Evolutionary conservation across 2,113 vertebrate genomes (phyloP).

Genomic region (Neolamprologus caudopunctatus): DNA sequence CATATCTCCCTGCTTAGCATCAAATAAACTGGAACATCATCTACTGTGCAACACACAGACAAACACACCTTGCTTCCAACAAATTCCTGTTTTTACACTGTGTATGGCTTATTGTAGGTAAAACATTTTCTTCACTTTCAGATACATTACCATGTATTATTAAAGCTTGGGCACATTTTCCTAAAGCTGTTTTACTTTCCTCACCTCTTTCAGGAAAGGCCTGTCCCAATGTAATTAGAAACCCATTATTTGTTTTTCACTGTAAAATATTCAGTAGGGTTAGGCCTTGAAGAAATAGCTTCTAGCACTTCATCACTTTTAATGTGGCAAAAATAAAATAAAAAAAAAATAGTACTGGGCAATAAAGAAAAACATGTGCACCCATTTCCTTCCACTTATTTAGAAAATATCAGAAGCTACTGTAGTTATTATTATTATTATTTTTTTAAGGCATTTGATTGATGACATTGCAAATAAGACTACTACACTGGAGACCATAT

Average conservation of each 20-base stretch:
- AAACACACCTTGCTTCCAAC: not conserved
- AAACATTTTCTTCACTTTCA: not conserved
- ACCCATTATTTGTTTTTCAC: conserved; percentile 35
- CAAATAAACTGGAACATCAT: conserved; percentile 18
- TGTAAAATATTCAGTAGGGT: conserved; percentile 22
- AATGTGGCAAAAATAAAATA: not conserved
- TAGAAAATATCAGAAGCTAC: conserved; percentile 5
- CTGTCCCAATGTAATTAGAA: conserved; percentile 22
- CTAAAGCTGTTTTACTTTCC: not conserved
- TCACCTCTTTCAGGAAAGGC: not conserved
- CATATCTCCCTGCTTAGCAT: conserved; percentile 8
- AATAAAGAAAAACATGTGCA: conserved; percentile 15
- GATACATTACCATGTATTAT: not conserved
- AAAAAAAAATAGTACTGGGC: not conserved
- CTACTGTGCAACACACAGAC: not conserved
- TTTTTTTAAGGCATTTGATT: not conserved
- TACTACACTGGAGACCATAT: not conserved
- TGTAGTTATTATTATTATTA: not conserved
- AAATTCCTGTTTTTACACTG: not conserved
- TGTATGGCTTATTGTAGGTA: not conserved
- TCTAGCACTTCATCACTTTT: conserved; percentile 6
- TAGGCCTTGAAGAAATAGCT: conserved; percentile 23
- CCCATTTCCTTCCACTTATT: conserved; percentile 5
- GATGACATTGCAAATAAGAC: not conserved
- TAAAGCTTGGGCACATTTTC: not conserved